phyloP scores from a whole-genome alignment of 2,113 vertebrate species.

The Alexandromys fortis region DNA sequence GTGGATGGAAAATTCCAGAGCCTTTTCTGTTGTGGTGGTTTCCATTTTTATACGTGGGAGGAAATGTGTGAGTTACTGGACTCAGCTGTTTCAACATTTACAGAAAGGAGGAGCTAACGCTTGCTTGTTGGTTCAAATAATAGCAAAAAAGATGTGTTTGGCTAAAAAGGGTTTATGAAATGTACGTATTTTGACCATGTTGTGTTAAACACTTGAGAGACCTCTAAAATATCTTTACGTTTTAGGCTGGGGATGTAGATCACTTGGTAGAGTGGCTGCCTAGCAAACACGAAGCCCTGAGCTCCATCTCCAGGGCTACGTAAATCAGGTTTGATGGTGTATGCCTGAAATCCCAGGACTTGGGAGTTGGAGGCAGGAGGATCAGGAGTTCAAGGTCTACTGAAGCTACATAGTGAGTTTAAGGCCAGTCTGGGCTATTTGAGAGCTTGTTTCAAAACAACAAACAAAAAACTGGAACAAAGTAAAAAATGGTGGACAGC shows the following conservation, averaged over 20 bases:
- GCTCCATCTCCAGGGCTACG: background rate
- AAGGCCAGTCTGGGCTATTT: background rate
- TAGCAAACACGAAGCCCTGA: background rate
- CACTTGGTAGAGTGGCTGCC: background rate
- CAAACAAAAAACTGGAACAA: background rate
- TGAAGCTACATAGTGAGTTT: background rate
- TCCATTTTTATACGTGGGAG: slow-evolving; percentile 34
- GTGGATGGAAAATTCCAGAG: slow-evolving; percentile 63
- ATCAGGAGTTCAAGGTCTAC: background rate
- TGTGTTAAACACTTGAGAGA: background rate
- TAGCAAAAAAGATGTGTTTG: background rate
- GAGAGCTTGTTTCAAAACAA: background rate
- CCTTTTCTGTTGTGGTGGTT: slow-evolving; percentile 14
- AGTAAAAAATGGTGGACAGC: background rate
- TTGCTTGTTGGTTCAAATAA: slow-evolving; percentile 7
- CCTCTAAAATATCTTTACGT: background rate
- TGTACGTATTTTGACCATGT: background rate
- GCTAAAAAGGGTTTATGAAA: background rate
- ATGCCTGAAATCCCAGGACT: background rate
- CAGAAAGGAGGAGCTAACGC: slow-evolving; percentile 33
- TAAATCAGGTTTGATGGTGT: background rate
- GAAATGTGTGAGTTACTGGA: slow-evolving; percentile 54
- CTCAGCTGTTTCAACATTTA: slow-evolving; percentile 59
- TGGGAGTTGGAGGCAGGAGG: background rate
- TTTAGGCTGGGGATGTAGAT: background rate